Conservation (phyloP, 2,113 vertebrate species). For the Scophthalmus maximus region DNA sequence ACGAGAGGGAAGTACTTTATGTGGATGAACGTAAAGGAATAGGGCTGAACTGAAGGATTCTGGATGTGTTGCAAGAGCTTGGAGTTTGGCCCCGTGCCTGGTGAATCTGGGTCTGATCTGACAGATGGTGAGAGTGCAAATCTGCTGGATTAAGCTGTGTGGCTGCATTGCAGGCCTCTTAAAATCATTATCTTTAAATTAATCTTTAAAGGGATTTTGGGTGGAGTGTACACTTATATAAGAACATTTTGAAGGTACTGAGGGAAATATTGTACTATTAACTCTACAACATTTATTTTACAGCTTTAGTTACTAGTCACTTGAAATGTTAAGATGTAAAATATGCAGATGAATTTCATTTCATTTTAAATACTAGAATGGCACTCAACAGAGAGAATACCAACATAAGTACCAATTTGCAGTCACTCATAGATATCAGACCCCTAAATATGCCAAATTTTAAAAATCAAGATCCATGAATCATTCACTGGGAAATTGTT, state of each 20-base stretch:
- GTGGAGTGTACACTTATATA: no score
- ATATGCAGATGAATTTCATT: no score
- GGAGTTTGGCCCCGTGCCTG: constrained; percentile 14
- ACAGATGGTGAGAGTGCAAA: constrained; percentile 54
- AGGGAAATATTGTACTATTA: background rate
- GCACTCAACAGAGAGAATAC: no score
- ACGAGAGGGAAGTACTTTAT: background rate
- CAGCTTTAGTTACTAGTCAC: background rate
- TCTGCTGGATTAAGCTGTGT: constrained; percentile 38
- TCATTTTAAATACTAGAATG: no score
- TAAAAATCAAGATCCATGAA: no score
- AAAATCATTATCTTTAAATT: no score
- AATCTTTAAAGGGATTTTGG: no score
- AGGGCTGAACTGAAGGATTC: background rate
- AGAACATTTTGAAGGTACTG: no score
- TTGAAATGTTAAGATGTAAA: background rate
- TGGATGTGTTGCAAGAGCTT: constrained; percentile 5
- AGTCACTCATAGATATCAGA: no score
- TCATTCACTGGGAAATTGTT: no score
- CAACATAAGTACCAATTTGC: no score
- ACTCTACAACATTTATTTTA: background rate
- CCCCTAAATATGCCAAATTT: no score
- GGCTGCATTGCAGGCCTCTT: constrained; percentile 3
- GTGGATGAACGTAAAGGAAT: background rate
- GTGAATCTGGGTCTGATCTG: constrained; percentile 25